Evolutionary conservation across 2,113 vertebrate species (phyloP).

Genomic region (Mus pahari): DNA sequence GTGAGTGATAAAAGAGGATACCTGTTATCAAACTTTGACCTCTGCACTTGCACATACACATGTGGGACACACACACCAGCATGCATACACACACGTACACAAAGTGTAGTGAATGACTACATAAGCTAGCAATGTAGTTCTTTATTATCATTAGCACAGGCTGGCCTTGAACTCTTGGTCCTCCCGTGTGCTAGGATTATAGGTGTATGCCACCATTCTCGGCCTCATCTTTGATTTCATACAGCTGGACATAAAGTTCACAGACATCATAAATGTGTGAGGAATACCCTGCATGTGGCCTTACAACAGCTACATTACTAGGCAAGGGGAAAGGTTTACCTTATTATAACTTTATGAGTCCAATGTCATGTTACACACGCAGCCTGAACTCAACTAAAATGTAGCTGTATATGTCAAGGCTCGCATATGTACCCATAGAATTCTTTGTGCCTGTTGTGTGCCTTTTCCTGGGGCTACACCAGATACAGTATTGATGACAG

Average conservation of each 20-base stretch:
- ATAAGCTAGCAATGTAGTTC: neutral
- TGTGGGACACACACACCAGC: neutral
- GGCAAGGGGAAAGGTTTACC: neutral
- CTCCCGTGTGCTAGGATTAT: neutral
- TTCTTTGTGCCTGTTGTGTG: neutral
- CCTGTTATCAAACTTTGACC: neutral
- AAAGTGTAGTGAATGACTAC: neutral
- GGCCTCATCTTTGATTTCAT: neutral
- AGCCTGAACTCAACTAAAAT: neutral
- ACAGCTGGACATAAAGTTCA: neutral
- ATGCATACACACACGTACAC: neutral
- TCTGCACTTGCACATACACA: neutral
- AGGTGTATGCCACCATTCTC: too few relatives aligned
- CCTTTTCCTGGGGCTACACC: neutral
- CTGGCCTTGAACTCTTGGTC: neutral
- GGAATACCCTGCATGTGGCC: neutral
- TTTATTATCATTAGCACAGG: neutral
- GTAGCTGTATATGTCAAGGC: neutral
- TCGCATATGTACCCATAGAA: neutral
- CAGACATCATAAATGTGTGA: neutral
- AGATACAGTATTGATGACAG: neutral
- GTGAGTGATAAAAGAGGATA: neutral
- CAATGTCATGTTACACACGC: fast-evolving
- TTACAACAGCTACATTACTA: neutral
- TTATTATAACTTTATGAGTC: neutral